Base-by-base conservation (phyloP, 2,797 vertebrate genomes). In the Acanthurus lineatus region DNA sequence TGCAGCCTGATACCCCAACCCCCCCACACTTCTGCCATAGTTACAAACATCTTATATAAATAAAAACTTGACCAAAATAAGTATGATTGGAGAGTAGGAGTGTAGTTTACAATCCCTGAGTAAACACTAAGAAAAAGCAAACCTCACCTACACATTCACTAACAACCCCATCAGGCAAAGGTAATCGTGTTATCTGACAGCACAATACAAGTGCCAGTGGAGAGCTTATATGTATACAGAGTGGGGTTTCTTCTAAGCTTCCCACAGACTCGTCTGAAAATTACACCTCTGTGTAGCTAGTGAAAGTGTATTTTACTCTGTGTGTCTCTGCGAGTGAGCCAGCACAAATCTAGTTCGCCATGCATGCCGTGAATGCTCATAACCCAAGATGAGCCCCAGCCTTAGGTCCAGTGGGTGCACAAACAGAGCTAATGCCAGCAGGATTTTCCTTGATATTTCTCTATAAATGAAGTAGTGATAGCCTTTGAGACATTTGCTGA, bases 371-470 rank as follows among this genome's bases (percentile, higher is more conserved):
- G 54, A 89, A 85, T 82, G 84, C 76, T 83, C 88, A 88, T 77
- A 80, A 85, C 79, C 80, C 60, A 59, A 75, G 75, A 84, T 70
- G 73, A 86, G 73, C 62, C 40, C 14, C 69, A 49, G 71, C 79
- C 75, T 66, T 51, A 90, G 90, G 90, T 92, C 89, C 90, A 92
- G 78, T 88, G 83, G 82, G 77, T 81, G 77, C 78, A 84, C 79
- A 88, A 83, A 85, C 80, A 70, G 45, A 20, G 44, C 32, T 84
- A 71, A 78, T 86, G 60, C 78, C n/a, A 17, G 38, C 22, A 49
- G 69, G 62, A 20, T 69, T 73, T n/a, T 53, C 57, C 48, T 19
- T 76, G 45, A 68, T 77, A 49, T 73, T 22, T 72, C 72, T 64
- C 20, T 44, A 22, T 51, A 57, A 77, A 77, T 69, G 19, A 63